phyloP scores from a whole-genome alignment of 2,888 invertebrate species.

The Ernsta delagoae region DNA sequence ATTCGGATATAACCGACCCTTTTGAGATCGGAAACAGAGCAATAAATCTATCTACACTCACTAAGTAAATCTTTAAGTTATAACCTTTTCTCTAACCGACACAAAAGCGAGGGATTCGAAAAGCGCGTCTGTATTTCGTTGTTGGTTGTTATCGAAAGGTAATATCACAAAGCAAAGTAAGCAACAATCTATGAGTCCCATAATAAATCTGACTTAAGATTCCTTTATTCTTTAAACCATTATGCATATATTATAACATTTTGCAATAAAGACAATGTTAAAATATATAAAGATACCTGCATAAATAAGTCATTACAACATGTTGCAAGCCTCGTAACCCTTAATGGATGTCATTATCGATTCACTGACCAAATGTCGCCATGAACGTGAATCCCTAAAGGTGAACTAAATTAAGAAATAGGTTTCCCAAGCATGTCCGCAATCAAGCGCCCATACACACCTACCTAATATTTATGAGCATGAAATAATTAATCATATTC shows the following conservation, averaged over 20 bases:
- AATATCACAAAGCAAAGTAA: not conserved
- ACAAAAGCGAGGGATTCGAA: conserved; percentile 8
- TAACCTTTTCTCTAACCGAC: conserved; percentile 8
- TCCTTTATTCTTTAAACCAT: no score
- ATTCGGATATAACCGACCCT: conserved; percentile 25
- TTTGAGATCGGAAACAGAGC: conserved; percentile 29
- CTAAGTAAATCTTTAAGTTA: conserved; percentile 23
- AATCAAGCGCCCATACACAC: conserved; percentile 50
- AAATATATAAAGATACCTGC: no score
- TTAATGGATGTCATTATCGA: not conserved
- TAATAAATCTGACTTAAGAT: not conserved
- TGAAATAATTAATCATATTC: conserved; percentile 80
- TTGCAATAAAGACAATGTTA: no score
- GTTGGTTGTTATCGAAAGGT: not conserved
- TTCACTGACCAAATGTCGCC: conserved; percentile 6
- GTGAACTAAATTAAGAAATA: conserved; percentile 44
- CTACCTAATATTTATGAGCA: conserved; percentile 59
- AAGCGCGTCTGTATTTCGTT: not conserved
- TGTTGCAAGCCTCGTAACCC: conserved; percentile 3
- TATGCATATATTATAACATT: no score
- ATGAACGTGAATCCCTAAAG: conserved; percentile 36
- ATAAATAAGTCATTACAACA: not conserved
- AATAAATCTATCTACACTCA: conserved; percentile 22
- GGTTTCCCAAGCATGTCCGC: conserved; percentile 46
- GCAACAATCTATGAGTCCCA: not conserved